Evolutionary conservation across 2,888 invertebrate species (phyloP), one percentile per base, ranked within the genome.

Genomic region (Caenorhabditis doughertyi): DNA sequence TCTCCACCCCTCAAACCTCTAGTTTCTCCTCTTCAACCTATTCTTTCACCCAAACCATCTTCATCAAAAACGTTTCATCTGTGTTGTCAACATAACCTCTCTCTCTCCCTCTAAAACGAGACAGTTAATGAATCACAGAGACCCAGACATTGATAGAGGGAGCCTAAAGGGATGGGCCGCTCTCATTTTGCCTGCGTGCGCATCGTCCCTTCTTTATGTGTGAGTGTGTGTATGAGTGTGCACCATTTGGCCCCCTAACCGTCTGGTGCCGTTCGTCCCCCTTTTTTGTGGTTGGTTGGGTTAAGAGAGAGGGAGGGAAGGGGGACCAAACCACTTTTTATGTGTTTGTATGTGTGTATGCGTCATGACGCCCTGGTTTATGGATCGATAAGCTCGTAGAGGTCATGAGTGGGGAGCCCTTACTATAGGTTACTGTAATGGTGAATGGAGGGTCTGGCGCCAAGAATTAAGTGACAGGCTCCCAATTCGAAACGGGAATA

Each of bases 51-150:
- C 47, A n/a, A n/a, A 25, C 21, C 32, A 4, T 25, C 60, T 8
- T 21, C 58, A 13, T 27, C 16, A 56, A 56, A 56, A 56, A 56
- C 55, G 60, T 60, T 60, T 16, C 21, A 9, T 18, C 56, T 18
- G 18, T 56, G 35, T 56, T 35, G 56, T 56, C 56, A 18, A 56
- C 56, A 35, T 21, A 56, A 35, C 56, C 56, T 35, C 56, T 35
- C 27, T n/a, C 18, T 11, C 53, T 39, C 13, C 13, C 29, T 29
- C 56, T 7, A 23, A 21, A 16, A 39, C 58, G 58, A 39, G 23
- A 58, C 3, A 58, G 23, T 13, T 16, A 1, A 23, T 21, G 39
- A 39, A 35, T 39, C 32, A 21, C 13, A 58, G 58, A 58, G 58
- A 58, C 23, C 3, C 13, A 58, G 39, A 58, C 39, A 39, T 2